Evolutionary conservation across 2,113 vertebrate genomes (phyloP), one percentile per base, ranked within the genome.

Genomic region (Myiagra hebetior): DNA sequence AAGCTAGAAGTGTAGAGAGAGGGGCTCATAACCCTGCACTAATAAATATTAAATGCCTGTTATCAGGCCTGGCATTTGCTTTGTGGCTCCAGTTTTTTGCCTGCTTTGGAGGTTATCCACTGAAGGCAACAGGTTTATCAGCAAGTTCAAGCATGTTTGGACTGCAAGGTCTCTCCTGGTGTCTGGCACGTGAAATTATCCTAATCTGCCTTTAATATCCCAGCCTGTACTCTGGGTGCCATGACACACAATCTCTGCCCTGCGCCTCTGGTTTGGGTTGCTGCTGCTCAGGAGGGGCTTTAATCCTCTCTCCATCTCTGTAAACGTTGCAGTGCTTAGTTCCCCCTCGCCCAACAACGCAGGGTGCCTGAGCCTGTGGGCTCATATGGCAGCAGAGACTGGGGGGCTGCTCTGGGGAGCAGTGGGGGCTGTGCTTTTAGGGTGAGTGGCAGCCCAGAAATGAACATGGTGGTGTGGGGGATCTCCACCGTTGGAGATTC

Each of bases 61-160:
- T 97, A 96, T 95, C 93, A 92, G 95, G 79, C 68, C 86, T 89
- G 92, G 56, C 12, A 1, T 87, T 94, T 67, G 87, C 76, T 91
- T 74, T 56, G 85, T 35, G 27, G 76, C 62, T 77, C 68, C 86
- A 87, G 92, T 67, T 77, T 92, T 93, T 60, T 56, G 72, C 92
- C 69, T 69, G 75, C 79, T 92, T 93, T 93, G 50, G 91, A 92
- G 91, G 73, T 94, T 96, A 92, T 93, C 81, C 85, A 72, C 78
- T 39, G 80, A 72, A 91, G 80, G 67, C 86, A 95, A 84, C 86
- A 93, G 94, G 88, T 93, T 94, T 96, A 96, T 97, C 96, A 90
- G 91, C 96, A 95, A 96, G 95, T 97, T 96, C 86, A 96, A 89
- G 86, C 94, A 75, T 96, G 96, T 93, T 93, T 96, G 89, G 89